A percentile compares a stretch with the other conserved stretches of the same genome.
Evolutionary conservation across 2,797 vertebrate genomes (phyloP).

Genomic region (Hephaestus fuliginosus): DNA sequence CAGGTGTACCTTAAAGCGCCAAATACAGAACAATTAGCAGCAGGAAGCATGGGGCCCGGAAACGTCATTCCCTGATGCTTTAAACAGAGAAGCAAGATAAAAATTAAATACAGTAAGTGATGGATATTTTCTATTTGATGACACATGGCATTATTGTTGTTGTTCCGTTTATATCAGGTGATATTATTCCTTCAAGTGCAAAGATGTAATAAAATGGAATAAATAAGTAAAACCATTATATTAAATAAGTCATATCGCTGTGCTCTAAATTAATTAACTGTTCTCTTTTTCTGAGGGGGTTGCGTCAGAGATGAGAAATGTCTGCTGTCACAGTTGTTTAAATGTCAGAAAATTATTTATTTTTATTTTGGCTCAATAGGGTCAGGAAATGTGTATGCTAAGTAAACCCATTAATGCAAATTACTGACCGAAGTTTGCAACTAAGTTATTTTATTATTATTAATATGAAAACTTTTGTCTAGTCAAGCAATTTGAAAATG

Average conservation of each 20-base stretch:
- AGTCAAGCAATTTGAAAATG: constrained; percentile 19
- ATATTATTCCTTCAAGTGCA: neutral
- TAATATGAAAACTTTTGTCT: constrained; percentile 31
- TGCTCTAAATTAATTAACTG: neutral
- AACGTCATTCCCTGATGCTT: neutral
- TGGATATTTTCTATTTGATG: neutral
- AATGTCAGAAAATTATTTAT: neutral
- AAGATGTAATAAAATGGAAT: neutral
- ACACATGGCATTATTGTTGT: neutral
- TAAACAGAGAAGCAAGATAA: neutral
- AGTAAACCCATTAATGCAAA: constrained; percentile 7
- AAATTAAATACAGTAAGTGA: neutral
- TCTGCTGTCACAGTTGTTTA: constrained; percentile 6
- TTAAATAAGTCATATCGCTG: neutral
- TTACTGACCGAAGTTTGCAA: constrained; percentile 19
- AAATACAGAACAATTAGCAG: neutral
- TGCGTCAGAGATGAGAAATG: neutral
- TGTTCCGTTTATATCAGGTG: neutral
- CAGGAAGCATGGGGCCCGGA: neutral
- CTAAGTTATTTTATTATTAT: constrained; percentile 14
- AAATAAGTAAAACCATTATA: neutral
- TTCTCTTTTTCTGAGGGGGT: neutral
- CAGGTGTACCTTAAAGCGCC: neutral
- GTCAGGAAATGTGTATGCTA: constrained; percentile 5
- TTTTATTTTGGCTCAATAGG: neutral